A percentile compares a stretch with the other conserved stretches of the same genome.
Evolutionary conservation across 2,113 vertebrate species (phyloP).

Genomic region (Vicugna pacos): DNA sequence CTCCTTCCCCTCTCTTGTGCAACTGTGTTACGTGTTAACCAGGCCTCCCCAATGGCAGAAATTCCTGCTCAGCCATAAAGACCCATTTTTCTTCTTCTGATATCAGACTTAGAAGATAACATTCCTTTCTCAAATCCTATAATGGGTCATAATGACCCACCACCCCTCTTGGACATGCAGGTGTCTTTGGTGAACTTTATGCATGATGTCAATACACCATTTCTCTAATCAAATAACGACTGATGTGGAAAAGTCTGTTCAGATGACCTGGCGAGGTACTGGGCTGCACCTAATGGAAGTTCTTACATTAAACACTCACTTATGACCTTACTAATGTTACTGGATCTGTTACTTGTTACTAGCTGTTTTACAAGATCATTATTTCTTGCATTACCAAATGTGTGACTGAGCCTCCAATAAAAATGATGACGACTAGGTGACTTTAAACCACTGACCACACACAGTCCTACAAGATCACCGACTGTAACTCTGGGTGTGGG

Average conservation of each 20-base stretch:
- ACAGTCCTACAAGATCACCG: not conserved
- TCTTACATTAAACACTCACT: not conserved
- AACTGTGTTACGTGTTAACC: not conserved
- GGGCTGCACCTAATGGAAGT: not conserved
- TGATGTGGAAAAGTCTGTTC: not conserved
- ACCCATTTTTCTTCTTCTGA: not conserved
- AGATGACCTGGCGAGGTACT: not conserved
- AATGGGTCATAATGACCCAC: not conserved
- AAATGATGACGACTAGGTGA: not conserved
- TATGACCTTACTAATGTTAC: not conserved
- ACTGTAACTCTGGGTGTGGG: not conserved
- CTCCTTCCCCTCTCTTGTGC: not conserved
- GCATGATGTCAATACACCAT: not conserved
- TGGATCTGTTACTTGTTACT: not conserved
- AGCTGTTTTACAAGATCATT: not conserved
- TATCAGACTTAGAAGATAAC: not conserved
- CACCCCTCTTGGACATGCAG: not conserved
- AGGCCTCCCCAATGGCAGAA: not conserved
- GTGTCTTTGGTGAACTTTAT: not conserved
- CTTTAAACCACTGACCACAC: not conserved
- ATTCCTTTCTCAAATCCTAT: not conserved
- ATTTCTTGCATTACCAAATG: not conserved
- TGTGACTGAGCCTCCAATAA: not conserved
- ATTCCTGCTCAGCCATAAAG: not conserved
- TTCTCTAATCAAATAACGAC: too few relatives aligned